phyloP scores from a whole-genome alignment of 2,113 vertebrate genomes.

The Natator depressus region DNA sequence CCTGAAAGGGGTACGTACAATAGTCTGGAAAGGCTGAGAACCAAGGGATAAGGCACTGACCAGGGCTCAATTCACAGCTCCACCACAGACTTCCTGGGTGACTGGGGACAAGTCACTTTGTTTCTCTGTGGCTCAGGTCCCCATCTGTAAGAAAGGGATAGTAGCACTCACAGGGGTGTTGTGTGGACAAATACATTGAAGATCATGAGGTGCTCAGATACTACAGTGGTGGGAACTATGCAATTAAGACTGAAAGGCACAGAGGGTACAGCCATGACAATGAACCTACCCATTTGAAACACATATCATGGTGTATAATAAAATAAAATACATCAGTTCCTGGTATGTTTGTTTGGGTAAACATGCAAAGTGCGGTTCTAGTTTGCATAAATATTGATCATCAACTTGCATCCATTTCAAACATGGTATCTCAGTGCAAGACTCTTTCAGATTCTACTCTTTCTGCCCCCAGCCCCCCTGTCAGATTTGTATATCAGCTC shows the following conservation, averaged over 20 bases:
- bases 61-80: neutral
- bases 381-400: neutral
- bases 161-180: neutral
- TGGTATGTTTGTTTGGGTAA: neutral
- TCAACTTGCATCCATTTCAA: neutral
- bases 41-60: neutral
- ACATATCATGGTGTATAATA: neutral
- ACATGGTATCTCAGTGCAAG: neutral
- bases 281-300: neutral
- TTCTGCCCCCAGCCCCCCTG: neutral
- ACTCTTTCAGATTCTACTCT: neutral
- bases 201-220: neutral
- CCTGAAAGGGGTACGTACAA: too few relatives aligned
- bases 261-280: neutral
- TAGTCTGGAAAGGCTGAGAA: too few relatives aligned
- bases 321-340: neutral
- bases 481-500: neutral
- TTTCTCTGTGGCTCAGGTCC: neutral
- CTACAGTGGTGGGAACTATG: neutral
- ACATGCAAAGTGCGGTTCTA: neutral
- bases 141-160: neutral
- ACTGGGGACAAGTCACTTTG: neutral
- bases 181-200: neutral
- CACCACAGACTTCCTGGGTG: neutral
- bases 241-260: neutral